A percentile compares a stretch with the other conserved stretches of the same genome.
Conservation (phyloP, 2,888 invertebrate species). For the Napeogenes inachia region DNA sequence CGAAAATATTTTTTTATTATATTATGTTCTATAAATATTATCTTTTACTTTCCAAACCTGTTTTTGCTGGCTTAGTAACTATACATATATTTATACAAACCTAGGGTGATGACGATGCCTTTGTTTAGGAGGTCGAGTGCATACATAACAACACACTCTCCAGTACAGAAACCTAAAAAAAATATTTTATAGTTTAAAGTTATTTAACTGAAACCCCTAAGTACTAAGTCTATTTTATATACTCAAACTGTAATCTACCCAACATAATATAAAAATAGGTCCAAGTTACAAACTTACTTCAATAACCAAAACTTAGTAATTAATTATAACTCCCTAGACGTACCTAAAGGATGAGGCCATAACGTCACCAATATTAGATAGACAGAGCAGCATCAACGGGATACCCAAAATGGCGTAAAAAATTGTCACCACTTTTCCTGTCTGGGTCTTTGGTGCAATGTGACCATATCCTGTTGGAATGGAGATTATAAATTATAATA, state of each 20-base stretch:
- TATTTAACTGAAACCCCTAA: too few species aligned
- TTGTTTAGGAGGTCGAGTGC: slow-evolving; percentile 85
- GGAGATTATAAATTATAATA: not conserved
- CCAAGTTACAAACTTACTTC: too few species aligned
- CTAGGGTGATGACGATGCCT: slow-evolving; percentile 49
- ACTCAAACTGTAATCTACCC: too few species aligned
- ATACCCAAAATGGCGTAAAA: slow-evolving; percentile 97
- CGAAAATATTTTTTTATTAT: too few species aligned
- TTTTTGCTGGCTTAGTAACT: slow-evolving; percentile 3
- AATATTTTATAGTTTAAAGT: not conserved
- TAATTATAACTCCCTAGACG: not conserved
- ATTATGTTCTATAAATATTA: too few species aligned
- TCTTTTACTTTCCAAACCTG: not conserved
- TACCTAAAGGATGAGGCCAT: slow-evolving; percentile 94
- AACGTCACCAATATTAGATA: slow-evolving; percentile 95
- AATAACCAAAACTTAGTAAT: too few species aligned
- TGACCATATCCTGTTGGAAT: slow-evolving; percentile 90
- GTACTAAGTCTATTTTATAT: too few species aligned
- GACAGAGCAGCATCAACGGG: slow-evolving; percentile 94
- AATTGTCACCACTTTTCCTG: slow-evolving; percentile 96
- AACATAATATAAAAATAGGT: too few species aligned
- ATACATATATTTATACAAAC: slow-evolving; percentile 2
- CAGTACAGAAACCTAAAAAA: slow-evolving; percentile 88
- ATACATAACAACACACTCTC: slow-evolving; percentile 93
- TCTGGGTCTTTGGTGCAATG: slow-evolving; percentile 94